Evolutionary conservation across 2,797 vertebrate species (phyloP).

Genomic region (Phaenicophaeus curvirostris): DNA sequence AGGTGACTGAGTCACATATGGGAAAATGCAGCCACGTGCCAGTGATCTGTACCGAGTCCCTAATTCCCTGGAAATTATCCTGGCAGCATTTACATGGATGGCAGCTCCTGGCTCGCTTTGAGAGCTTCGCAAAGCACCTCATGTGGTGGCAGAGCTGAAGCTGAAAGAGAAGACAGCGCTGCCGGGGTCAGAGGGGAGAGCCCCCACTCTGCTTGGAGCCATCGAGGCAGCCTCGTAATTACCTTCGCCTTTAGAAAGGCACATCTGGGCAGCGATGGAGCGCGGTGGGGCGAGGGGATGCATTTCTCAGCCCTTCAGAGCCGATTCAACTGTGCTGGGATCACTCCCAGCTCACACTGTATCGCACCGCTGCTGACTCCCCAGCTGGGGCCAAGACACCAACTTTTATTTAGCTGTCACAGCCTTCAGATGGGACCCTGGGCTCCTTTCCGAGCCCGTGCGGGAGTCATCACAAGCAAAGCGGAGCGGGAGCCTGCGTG

Average conservation of each 20-base stretch:
- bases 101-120: background rate
- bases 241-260: background rate
- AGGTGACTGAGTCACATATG: constrained; percentile 4
- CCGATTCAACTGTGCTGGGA: background rate
- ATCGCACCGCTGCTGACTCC: background rate
- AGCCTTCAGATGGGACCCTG: background rate
- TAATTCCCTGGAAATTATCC: constrained; percentile 23
- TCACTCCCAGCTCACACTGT: background rate
- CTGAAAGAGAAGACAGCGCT: background rate
- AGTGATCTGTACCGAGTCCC: background rate
- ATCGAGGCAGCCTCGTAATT: rapidly evolving
- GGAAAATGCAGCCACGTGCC: background rate
- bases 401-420: constrained; percentile 3
- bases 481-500: background rate
- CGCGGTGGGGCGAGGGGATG: rapidly evolving
- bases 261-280: background rate
- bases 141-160: background rate
- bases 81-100: background rate
- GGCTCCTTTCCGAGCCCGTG: background rate
- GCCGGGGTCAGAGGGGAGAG: background rate
- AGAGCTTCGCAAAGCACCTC: background rate
- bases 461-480: background rate
- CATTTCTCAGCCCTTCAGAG: rapidly evolving
- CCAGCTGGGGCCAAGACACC: background rate
- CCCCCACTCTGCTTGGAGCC: background rate